Percentiles rank a stretch among this genome's conserved stretches.
Evolutionary conservation across 2,888 invertebrate species (phyloP).

Genomic region (Agonopterix alstromeriana): DNA sequence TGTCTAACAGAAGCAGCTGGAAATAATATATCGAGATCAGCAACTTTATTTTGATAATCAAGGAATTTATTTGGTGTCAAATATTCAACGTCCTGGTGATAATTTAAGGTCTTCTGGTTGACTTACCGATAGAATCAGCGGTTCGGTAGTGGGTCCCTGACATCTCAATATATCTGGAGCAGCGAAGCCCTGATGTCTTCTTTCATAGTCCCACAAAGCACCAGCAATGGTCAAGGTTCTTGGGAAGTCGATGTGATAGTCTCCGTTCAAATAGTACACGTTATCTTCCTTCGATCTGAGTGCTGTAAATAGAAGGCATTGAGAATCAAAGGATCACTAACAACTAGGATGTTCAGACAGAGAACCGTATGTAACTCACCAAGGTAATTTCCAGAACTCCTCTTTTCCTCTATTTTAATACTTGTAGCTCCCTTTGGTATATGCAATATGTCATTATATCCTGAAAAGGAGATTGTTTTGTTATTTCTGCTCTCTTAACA

Average conservation of each 20-base stretch:
- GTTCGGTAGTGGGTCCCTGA: conserved; percentile 93
- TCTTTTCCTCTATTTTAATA: conserved; percentile 86
- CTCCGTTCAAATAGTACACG: conserved; percentile 94
- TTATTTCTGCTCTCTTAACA: too few relatives aligned
- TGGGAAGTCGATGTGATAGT: conserved; percentile 95
- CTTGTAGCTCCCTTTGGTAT: conserved; percentile 96
- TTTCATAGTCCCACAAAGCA: conserved; percentile 91
- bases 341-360: too few relatives aligned
- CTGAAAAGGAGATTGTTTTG: conserved; percentile 57
- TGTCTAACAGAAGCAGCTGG: conserved; percentile 87
- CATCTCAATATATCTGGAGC: conserved; percentile 91
- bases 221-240: conserved; percentile 87
- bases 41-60: too few relatives aligned
- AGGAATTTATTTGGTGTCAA: too few relatives aligned
- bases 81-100: background rate
- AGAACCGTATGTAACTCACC: conserved; percentile 67
- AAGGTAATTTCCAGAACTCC: conserved; percentile 92
- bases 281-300: conserved; percentile 86
- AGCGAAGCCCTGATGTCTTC: conserved; percentile 86
- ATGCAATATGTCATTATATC: conserved; percentile 93
- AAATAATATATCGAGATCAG: background rate
- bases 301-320: conserved; percentile 65
- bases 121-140: conserved; percentile 87
- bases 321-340: too few relatives aligned
- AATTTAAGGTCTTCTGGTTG: background rate